Conservation (phyloP, 2,797 vertebrate genomes). For the Eulemur albifrons region DNA sequence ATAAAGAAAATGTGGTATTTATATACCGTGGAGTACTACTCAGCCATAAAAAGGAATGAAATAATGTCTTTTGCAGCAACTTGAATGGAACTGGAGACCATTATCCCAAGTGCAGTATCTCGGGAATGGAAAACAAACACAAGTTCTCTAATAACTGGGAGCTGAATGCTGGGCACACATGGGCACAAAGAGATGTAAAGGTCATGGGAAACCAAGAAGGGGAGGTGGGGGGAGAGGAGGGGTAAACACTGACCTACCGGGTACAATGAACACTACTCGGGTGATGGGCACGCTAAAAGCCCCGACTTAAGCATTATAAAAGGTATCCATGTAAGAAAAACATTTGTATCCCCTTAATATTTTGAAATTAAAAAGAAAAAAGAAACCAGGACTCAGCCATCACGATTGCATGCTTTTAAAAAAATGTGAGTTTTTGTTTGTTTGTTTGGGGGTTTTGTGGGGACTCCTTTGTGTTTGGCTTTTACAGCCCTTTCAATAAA, state of each 20-base stretch:
- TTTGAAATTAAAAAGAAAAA: not conserved
- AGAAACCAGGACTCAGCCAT: not conserved
- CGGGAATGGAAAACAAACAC: no score
- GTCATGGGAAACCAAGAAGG: not conserved
- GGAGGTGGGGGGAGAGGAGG: not conserved
- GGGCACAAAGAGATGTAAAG: not conserved
- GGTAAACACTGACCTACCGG: not conserved
- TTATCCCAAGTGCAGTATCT: not conserved
- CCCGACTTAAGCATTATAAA: not conserved
- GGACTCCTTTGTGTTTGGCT: not conserved
- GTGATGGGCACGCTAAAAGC: not conserved
- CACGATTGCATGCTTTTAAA: not conserved
- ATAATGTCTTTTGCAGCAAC: not conserved
- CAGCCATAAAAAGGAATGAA: not conserved
- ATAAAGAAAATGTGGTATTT: not conserved
- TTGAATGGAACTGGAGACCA: not conserved
- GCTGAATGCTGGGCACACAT: not conserved
- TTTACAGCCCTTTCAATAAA: not conserved
- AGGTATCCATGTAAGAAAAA: not conserved
- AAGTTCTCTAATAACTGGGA: not conserved
- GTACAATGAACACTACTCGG: not conserved
- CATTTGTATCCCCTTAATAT: not conserved
- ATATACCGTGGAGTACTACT: not conserved
- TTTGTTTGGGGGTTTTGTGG: not conserved
- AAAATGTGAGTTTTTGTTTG: not conserved